These are phyloP conservation scores for Myiozetetes cayanensis DNA, from an alignment of 2,113 vertebrate genomes.

Conservation along the genomic window DNA sequence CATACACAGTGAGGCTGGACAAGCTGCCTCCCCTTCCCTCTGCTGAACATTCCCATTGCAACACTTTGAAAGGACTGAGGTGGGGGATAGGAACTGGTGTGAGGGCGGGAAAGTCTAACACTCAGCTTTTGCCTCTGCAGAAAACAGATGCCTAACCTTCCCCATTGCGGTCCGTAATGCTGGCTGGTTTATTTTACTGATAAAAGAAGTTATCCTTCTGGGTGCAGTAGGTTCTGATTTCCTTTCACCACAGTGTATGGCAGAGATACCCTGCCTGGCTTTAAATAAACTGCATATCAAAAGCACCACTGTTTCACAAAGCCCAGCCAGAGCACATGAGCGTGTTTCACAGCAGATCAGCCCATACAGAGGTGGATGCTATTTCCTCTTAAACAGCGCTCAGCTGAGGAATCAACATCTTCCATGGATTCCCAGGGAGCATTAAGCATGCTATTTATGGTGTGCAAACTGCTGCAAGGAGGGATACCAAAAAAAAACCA, in stretches of 20 bases:
- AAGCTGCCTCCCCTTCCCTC: not conserved
- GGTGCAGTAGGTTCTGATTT: not conserved
- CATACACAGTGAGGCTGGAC: not conserved
- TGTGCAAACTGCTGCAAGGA: not conserved
- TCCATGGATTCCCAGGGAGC: not conserved
- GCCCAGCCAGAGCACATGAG: not conserved
- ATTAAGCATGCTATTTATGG: not conserved
- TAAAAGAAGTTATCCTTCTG: not conserved
- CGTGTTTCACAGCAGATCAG: not conserved
- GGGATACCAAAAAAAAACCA: not conserved
- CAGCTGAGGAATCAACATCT: not conserved
- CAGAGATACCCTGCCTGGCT: not conserved
- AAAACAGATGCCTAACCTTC: not conserved
- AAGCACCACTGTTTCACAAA: not conserved
- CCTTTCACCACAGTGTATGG: not conserved
- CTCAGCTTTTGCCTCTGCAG: not conserved
- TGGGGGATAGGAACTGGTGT: accelerated
- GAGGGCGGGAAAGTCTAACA: not conserved
- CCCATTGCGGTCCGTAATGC: not conserved
- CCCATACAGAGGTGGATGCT: not conserved
- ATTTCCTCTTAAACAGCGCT: not conserved
- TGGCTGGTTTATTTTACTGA: not conserved
- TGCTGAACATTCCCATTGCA: not conserved
- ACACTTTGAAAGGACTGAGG: not conserved
- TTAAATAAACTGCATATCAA: not conserved